Evolutionary conservation across 2,888 invertebrate species (phyloP).

Genomic region (Scaptomyza reducta): DNA sequence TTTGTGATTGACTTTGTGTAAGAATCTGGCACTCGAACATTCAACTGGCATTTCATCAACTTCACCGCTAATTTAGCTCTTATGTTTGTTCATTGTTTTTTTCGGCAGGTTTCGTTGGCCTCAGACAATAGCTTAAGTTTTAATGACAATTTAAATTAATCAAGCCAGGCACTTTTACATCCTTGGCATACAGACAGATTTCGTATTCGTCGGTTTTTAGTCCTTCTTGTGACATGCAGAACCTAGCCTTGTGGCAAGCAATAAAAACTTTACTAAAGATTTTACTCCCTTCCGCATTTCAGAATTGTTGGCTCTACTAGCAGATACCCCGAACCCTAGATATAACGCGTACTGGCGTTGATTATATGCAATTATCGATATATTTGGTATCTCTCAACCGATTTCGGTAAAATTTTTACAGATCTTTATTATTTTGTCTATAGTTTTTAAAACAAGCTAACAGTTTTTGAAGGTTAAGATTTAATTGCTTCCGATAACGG

Average conservation of each 20-base stretch:
- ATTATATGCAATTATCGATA: no score
- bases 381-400: no score
- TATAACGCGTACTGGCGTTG: no score
- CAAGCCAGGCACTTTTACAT: slow-evolving; percentile 4
- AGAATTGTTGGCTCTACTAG: slow-evolving; percentile 12
- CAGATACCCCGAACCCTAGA: no score
- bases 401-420: no score
- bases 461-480: no score
- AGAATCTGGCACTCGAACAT: slow-evolving; percentile 27
- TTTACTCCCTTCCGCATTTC: slow-evolving; percentile 28
- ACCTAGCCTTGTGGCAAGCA: not conserved
- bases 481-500: no score
- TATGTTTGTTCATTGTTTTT: slow-evolving; percentile 25
- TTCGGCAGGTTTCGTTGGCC: slow-evolving; percentile 23
- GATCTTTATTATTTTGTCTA: no score
- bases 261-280: slow-evolving; percentile 38
- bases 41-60: slow-evolving; percentile 1
- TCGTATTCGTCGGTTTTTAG: slow-evolving; percentile 11
- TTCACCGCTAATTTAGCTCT: slow-evolving; percentile 12
- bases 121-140: slow-evolving; percentile 73
- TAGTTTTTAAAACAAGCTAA: no score
- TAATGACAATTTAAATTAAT: slow-evolving; percentile 65
- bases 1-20: slow-evolving; percentile 74
- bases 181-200: not conserved
- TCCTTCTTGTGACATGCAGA: slow-evolving; percentile 1